These are phyloP conservation scores for Intellagama lesueurii DNA, from an alignment of 2,797 vertebrate genomes.

Conservation along the genomic window DNA sequence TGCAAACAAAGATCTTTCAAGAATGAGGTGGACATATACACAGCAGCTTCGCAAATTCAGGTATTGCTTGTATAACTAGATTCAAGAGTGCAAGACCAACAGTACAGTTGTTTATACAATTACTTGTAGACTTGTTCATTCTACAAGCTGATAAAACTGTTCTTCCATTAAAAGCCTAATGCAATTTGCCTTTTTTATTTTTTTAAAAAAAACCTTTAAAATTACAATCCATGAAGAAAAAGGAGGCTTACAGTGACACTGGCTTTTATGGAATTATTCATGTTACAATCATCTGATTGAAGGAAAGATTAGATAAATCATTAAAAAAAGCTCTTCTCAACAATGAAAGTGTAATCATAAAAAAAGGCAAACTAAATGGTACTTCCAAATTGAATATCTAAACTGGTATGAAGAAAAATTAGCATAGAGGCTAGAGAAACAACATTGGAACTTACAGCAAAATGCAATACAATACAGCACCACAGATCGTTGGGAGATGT, in stretches of 20 bases:
- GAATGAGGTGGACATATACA: not conserved
- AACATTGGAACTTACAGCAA: not conserved
- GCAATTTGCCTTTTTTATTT: not conserved
- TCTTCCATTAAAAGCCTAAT: constrained; percentile 9
- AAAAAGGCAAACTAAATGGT: constrained; percentile 52
- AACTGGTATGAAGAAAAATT: constrained; percentile 36
- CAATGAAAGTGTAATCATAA: constrained; percentile 45
- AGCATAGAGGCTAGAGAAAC: constrained; percentile 46
- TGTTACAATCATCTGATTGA: constrained; percentile 36
- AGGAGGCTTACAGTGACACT: constrained; percentile 25
- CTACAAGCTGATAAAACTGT: constrained; percentile 8
- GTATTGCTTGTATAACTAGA: not conserved
- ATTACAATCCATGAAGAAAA: constrained; percentile 24
- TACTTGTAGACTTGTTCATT: constrained; percentile 3
- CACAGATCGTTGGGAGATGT: not conserved
- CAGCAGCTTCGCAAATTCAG: not conserved
- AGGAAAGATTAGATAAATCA: constrained; percentile 56
- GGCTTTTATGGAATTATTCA: constrained; percentile 53
- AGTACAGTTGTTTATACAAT: constrained; percentile 1
- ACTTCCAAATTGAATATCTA: constrained; percentile 42
- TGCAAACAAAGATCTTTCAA: not conserved
- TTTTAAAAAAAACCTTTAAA: constrained; percentile 47
- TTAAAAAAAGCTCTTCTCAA: constrained; percentile 49
- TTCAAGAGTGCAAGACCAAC: not conserved
- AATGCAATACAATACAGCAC: no score